Base-by-base conservation (phyloP, 1,140 invertebrate species). In the Drosophila prosaltans region DNA sequence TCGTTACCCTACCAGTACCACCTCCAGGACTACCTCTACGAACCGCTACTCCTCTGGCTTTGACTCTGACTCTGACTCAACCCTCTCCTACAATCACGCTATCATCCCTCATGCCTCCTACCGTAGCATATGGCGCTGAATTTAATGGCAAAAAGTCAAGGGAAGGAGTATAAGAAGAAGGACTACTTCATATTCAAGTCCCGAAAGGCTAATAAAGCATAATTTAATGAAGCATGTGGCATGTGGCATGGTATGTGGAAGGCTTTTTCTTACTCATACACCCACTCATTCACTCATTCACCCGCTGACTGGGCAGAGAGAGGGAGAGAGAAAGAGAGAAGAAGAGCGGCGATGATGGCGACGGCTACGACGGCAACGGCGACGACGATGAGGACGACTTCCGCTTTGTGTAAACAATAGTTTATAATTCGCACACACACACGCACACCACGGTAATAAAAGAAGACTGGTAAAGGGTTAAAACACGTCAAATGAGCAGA, bases 381-480 rank as follows among this genome's bases (percentile, higher is more conserved):
- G 45, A 51, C 21, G 21, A 26, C 79, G 84, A 70, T 73, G 69
- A 84, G 57, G 36, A 59, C 84, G 69, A 88, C 83, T 88, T 89
- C 84, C 84, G 84, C 81, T 89, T 88, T 89, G 71, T 89, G 80
- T 88, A 89, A 88, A 88, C 84, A 88, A 88, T 88, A 88, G 84
- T 88, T 88, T 88, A 84, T 83, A 88, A 89, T 89, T 74, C 77
- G 76, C 76, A 82, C 72, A 71, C 59, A 74, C 45, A 58, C 51
- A 73, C 43, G 8, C 55, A n/a, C 32, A 41, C 61, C 43, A 62
- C 60, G 69, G 81, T 65, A 77, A 83, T 84, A 83, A 83, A 83
- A 73, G 80, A 62, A 75, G 81, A 65, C 76, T 65, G 36, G 62
- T 65, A 66, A 81, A 83, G 77, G 74, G 81, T 74, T 85, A 78